Percentiles rank a stretch among this genome's conserved stretches.
phyloP scores from a whole-genome alignment of 1,140 invertebrate genomes.

The Coptotermes formosanus region DNA sequence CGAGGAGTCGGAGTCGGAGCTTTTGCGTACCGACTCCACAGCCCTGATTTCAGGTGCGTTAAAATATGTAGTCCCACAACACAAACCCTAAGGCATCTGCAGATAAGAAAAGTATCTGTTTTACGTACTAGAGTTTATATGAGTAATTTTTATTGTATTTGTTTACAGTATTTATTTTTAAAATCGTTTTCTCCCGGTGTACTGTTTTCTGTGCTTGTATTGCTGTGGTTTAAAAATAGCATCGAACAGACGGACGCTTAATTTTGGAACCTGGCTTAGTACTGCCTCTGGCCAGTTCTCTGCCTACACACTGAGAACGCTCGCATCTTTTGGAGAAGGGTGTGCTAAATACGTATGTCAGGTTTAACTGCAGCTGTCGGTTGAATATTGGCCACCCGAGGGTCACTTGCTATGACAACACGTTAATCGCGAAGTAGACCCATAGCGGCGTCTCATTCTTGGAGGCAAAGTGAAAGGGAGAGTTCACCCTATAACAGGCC shows the following conservation, averaged over 20 bases:
- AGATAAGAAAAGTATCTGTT: too few species aligned
- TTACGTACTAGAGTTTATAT: too few species aligned
- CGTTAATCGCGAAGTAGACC: too few species aligned
- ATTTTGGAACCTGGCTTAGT: background rate
- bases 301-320: too few species aligned
- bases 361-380: background rate
- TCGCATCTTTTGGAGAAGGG: too few species aligned
- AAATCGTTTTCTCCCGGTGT: background rate
- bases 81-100: background rate
- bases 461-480: too few species aligned
- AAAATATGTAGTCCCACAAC: background rate
- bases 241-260: background rate
- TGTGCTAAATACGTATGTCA: background rate
- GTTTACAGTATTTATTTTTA: background rate
- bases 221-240: background rate
- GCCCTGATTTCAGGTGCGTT: background rate
- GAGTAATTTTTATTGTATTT: background rate
- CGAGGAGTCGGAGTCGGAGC: too few species aligned
- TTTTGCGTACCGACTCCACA: too few species aligned
- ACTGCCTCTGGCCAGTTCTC: background rate
- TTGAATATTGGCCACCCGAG: background rate
- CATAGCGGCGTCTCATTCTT: too few species aligned
- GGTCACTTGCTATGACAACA: background rate
- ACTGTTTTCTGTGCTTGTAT: background rate
- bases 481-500: too few species aligned